Conservation (phyloP, 2,113 vertebrate genomes). For the Ammospiza caudacuta region DNA sequence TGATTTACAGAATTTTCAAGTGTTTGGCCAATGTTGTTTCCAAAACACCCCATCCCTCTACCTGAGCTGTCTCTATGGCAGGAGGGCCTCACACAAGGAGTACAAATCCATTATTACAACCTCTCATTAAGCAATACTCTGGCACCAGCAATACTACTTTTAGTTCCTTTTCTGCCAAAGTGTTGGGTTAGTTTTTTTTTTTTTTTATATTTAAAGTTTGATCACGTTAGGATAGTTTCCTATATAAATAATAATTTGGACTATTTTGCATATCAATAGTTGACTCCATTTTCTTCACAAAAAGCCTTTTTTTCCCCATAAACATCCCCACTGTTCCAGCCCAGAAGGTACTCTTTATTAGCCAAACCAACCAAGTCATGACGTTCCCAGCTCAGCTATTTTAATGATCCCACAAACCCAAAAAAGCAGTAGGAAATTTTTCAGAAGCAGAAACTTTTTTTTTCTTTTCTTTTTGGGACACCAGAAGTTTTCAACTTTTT, state of each 20-base stretch:
- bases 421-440: conserved; percentile 39
- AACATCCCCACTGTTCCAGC: conserved; percentile 15
- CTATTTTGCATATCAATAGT: conserved; percentile 29
- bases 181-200: background rate
- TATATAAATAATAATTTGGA: conserved; percentile 4
- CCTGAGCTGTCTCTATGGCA: background rate
- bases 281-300: conserved; percentile 9
- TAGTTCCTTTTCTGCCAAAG: background rate
- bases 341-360: conserved; percentile 43
- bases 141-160: background rate
- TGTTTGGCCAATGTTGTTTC: background rate
- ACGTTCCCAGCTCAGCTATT: conserved; percentile 55
- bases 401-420: conserved; percentile 63
- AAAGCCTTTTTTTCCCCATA: background rate
- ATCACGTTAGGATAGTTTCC: background rate
- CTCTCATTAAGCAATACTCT: background rate
- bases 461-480: background rate
- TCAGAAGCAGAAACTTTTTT: conserved; percentile 3
- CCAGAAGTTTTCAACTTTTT: background rate
- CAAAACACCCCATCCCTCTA: background rate
- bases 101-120: background rate
- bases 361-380: conserved; percentile 22
- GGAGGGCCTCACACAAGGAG: background rate
- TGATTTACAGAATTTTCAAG: conserved; percentile 34
- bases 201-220: background rate